These are phyloP conservation scores for Leucopsar rothschildi DNA, from an alignment of 2,113 vertebrate species.

Conservation along the genomic window DNA sequence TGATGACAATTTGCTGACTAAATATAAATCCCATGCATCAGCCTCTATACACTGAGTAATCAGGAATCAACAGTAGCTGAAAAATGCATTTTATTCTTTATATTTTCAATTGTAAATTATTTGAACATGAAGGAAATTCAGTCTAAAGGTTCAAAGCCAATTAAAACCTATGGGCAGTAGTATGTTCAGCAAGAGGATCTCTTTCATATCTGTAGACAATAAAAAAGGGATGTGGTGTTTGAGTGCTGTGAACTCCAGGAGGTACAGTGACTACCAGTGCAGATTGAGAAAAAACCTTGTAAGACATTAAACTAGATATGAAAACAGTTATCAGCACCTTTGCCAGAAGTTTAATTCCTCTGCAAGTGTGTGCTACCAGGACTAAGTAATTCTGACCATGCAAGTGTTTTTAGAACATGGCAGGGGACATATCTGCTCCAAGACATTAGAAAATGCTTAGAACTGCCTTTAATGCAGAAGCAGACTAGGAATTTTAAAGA, in stretches of 20 bases:
- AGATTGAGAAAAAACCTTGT: not conserved
- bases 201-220: not conserved
- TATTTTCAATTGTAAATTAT: not conserved
- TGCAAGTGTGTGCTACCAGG: not conserved
- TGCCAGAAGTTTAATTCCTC: not conserved
- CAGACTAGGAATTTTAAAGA: not conserved
- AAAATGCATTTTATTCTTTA: not conserved
- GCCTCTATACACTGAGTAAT: not conserved
- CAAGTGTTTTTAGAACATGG: not conserved
- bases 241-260: not conserved
- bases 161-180: not conserved
- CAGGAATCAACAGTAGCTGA: not conserved
- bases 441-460: not conserved
- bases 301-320: not conserved
- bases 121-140: not conserved
- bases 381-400: not conserved
- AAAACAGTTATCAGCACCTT: not conserved
- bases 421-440: not conserved
- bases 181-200: not conserved
- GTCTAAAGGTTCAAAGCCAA: not conserved
- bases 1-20: not conserved
- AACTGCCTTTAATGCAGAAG: not conserved
- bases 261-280: not conserved
- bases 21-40: not conserved
- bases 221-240: not conserved